Evolutionary conservation across 2,113 vertebrate genomes (phyloP).

Genomic region (Ophthalmolycus amberensis): DNA sequence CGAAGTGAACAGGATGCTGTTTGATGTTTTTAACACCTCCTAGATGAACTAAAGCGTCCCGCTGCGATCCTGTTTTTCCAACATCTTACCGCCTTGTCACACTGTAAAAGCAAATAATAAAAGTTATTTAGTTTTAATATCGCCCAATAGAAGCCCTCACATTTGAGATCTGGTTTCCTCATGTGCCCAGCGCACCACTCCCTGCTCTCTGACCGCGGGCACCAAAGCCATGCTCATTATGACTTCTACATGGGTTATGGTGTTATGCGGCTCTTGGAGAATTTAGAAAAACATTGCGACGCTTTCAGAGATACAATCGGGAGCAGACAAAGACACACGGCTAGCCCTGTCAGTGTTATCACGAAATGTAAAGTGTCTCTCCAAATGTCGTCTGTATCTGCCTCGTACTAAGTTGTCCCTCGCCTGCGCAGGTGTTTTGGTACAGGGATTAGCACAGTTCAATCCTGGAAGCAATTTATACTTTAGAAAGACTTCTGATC

Average conservation of each 20-base stretch:
- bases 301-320: slow-evolving; percentile 1
- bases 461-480: slow-evolving; percentile 16
- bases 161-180: slow-evolving; percentile 54
- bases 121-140: slow-evolving; percentile 45
- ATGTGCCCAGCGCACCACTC: slow-evolving; percentile 37
- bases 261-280: neutral
- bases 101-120: slow-evolving; percentile 41
- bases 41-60: slow-evolving; percentile 9
- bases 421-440: slow-evolving; percentile 31
- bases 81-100: slow-evolving; percentile 23
- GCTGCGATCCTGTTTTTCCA: slow-evolving; percentile 25
- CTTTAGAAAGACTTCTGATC: neutral
- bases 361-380: slow-evolving; percentile 14
- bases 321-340: neutral
- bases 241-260: slow-evolving; percentile 15
- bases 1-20: slow-evolving; percentile 20
- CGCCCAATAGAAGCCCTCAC: slow-evolving; percentile 25
- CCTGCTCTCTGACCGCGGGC: slow-evolving; percentile 43
- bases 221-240: slow-evolving; percentile 20
- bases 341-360: slow-evolving; percentile 23
- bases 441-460: slow-evolving; percentile 8
- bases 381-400: slow-evolving; percentile 22
- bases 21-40: slow-evolving; percentile 37
- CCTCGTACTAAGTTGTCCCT: neutral
- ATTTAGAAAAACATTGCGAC: neutral